Evolutionary conservation across 2,888 invertebrate species (phyloP).

Genomic region (Diarsia brunnea): DNA sequence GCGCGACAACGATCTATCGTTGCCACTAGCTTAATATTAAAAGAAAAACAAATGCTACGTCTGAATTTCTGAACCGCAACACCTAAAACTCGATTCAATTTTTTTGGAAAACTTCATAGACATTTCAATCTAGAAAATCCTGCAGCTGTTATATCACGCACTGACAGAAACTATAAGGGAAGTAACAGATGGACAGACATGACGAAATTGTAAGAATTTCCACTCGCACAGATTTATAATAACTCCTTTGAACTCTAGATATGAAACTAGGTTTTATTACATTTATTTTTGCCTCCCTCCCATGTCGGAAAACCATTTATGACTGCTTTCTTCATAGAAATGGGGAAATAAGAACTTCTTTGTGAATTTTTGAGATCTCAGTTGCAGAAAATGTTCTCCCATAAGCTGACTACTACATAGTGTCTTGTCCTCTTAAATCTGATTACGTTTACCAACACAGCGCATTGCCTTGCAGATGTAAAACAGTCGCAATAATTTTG

Average conservation of each 20-base stretch:
- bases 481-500: constrained; percentile 47
- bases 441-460: constrained; percentile 5
- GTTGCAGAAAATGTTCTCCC: constrained; percentile 15
- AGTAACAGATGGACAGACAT: constrained; percentile 62
- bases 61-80: background rate
- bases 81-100: background rate
- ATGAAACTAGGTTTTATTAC: constrained; percentile 57
- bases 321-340: constrained; percentile 8
- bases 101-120: background rate
- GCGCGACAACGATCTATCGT: too few species aligned
- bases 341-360: constrained; percentile 25
- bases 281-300: constrained; percentile 28
- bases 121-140: constrained; percentile 5
- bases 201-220: constrained; percentile 55
- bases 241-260: constrained; percentile 60
- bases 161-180: constrained; percentile 31
- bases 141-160: constrained; percentile 31
- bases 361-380: constrained; percentile 1
- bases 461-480: constrained; percentile 25
- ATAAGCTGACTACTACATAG: background rate
- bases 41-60: background rate
- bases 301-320: constrained; percentile 14
- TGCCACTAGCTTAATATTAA: background rate
- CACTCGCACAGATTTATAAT: constrained; percentile 55
- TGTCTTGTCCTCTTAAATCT: background rate